phyloP scores from a whole-genome alignment of 2,113 vertebrate genomes.

The Alces alces region DNA sequence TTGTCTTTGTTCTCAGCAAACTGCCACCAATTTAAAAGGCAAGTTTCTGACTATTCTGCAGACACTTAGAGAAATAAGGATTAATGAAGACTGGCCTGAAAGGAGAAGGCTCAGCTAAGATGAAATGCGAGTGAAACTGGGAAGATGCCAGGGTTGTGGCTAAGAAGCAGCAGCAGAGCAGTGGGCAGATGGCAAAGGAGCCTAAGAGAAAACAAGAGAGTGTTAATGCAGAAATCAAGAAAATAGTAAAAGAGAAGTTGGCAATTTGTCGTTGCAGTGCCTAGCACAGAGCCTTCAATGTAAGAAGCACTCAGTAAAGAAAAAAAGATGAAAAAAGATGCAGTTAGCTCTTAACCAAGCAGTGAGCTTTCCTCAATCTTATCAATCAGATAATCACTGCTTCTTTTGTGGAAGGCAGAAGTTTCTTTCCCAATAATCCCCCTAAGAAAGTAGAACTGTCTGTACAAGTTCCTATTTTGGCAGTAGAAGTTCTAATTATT shows the following conservation, averaged over 20 bases:
- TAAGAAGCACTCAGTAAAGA: not conserved
- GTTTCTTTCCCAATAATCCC: not conserved
- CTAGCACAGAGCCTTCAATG: not conserved
- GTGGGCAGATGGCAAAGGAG: not conserved
- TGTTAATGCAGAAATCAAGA: not conserved
- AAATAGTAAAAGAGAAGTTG: not conserved
- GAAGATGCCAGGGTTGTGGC: not conserved
- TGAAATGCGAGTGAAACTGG: not conserved
- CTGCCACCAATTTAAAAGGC: not conserved
- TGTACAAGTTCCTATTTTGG: not conserved
- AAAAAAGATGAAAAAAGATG: not conserved
- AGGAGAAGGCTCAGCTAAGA: not conserved
- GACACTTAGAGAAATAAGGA: not conserved
- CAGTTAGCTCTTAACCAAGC: not conserved
- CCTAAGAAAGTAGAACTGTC: not conserved
- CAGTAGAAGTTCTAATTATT: not conserved
- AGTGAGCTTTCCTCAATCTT: not conserved
- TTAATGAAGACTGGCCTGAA: not conserved
- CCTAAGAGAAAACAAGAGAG: not conserved
- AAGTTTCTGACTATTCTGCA: not conserved
- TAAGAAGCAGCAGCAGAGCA: not conserved
- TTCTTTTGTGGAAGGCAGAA: not conserved
- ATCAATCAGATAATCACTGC: not conserved
- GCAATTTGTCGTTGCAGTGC: not conserved
- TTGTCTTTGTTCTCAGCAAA: not conserved